These are phyloP conservation scores for Tachina lurida DNA, from an alignment of 2,888 invertebrate species.

Conservation along the genomic window DNA sequence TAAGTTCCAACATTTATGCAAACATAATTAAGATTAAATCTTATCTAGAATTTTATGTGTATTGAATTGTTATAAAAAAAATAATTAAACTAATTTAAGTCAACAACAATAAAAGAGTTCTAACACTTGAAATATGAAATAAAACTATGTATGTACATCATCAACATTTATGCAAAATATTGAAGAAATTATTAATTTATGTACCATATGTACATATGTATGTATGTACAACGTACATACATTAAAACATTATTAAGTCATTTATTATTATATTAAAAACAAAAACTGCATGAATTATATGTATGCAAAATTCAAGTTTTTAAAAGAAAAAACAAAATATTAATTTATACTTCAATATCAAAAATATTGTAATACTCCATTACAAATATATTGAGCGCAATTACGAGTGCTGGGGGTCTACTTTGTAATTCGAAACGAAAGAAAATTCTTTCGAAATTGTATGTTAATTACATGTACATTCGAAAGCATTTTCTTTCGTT, in stretches of 20 bases:
- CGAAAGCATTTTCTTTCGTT: too few species aligned
- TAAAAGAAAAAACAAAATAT: slow-evolving; percentile 17
- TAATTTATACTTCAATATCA: slow-evolving; percentile 60
- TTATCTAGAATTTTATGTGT: slow-evolving; percentile 59
- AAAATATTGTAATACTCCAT: slow-evolving; percentile 59
- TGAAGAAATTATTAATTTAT: slow-evolving; percentile 42
- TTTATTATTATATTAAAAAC: slow-evolving; percentile 50
- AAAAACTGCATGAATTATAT: slow-evolving; percentile 45
- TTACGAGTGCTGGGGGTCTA: too few species aligned
- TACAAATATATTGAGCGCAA: slow-evolving; percentile 15
- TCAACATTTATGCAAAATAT: slow-evolving; percentile 34
- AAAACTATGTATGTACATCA: slow-evolving; percentile 41
- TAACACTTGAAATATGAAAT: slow-evolving; percentile 41
- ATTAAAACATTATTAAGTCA: slow-evolving; percentile 58
- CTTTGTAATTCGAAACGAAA: too few species aligned
- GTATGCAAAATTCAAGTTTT: not conserved
- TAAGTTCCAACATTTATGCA: slow-evolving; percentile 54
- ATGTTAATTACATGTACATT: too few species aligned
- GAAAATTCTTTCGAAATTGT: too few species aligned
- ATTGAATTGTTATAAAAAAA: slow-evolving; percentile 66
- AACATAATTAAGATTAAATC: slow-evolving; percentile 62
- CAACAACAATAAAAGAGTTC: slow-evolving; percentile 39
- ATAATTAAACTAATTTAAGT: slow-evolving; percentile 50
- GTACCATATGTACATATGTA: slow-evolving; percentile 40
- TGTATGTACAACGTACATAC: slow-evolving; percentile 59